A percentile compares a stretch with the other conserved stretches of the same genome.
Evolutionary conservation across 2,888 invertebrate species (phyloP).

Genomic region (Tuberolachnus salignus): DNA sequence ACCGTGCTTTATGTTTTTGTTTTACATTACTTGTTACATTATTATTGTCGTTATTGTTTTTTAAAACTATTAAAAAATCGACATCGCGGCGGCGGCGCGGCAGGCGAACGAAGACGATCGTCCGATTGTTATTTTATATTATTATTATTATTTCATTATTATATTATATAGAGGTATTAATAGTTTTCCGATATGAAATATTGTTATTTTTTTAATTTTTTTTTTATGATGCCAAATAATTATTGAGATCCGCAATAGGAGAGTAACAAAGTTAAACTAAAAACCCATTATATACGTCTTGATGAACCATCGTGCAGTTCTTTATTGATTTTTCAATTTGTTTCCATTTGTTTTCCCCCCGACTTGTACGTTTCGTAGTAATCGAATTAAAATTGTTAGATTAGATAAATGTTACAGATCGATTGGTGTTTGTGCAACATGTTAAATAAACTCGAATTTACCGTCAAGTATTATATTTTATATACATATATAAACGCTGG

Average conservation of each 20-base stretch:
- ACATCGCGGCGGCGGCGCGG: neutral
- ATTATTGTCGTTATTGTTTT: neutral
- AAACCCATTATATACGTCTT: too few relatives aligned
- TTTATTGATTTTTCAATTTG: too few relatives aligned
- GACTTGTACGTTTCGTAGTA: too few relatives aligned
- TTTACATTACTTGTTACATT: slow-evolving; percentile 16
- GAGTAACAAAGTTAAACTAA: too few relatives aligned
- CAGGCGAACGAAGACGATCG: slow-evolving; percentile 12
- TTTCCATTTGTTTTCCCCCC: too few relatives aligned
- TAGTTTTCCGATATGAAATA: neutral
- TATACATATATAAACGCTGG: too few relatives aligned
- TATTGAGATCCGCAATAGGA: neutral
- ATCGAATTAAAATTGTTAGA: too few relatives aligned
- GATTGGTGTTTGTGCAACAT: too few relatives aligned
- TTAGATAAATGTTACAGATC: too few relatives aligned
- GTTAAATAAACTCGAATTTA: too few relatives aligned
- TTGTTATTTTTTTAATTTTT: neutral
- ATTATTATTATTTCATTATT: neutral
- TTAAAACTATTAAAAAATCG: neutral
- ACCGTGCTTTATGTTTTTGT: slow-evolving; percentile 24
- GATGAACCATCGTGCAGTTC: too few relatives aligned
- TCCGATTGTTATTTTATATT: slow-evolving; percentile 9
- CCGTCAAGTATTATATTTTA: too few relatives aligned
- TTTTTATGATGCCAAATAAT: neutral
- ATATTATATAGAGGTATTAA: neutral